Evolutionary conservation across 2,888 invertebrate species (phyloP).

Genomic region (Anorthoa munda): DNA sequence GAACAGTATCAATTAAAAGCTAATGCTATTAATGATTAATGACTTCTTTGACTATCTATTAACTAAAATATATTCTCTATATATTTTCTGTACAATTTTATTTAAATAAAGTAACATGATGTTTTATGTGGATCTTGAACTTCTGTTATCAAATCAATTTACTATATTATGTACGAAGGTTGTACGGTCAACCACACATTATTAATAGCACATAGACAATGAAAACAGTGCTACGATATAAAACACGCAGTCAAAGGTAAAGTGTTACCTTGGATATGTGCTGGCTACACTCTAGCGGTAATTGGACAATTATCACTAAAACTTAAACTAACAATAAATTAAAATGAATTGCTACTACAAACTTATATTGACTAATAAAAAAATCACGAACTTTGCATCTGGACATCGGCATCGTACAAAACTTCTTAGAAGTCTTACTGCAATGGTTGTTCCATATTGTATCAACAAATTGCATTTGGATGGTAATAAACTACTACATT

Average conservation of each 20-base stretch:
- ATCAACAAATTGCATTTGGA: no score
- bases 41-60: background rate
- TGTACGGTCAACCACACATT: background rate
- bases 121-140: background rate
- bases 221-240: background rate
- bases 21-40: background rate
- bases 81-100: background rate
- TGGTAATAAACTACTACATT: no score
- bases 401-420: background rate
- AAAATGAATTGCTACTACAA: background rate
- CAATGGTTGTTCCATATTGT: no score
- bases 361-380: background rate
- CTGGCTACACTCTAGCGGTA: no score
- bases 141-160: background rate
- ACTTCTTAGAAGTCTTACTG: no score
- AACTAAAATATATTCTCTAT: background rate
- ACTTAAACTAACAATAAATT: conserved; percentile 1
- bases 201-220: background rate
- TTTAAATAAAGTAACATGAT: background rate
- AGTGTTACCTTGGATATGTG: no score
- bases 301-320: background rate
- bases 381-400: background rate
- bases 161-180: background rate
- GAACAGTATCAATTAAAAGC: background rate
- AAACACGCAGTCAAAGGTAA: background rate